Percentiles rank a stretch among this genome's conserved stretches.
phyloP scores from a whole-genome alignment of 2,888 invertebrate genomes.

The Acleris cristana region DNA sequence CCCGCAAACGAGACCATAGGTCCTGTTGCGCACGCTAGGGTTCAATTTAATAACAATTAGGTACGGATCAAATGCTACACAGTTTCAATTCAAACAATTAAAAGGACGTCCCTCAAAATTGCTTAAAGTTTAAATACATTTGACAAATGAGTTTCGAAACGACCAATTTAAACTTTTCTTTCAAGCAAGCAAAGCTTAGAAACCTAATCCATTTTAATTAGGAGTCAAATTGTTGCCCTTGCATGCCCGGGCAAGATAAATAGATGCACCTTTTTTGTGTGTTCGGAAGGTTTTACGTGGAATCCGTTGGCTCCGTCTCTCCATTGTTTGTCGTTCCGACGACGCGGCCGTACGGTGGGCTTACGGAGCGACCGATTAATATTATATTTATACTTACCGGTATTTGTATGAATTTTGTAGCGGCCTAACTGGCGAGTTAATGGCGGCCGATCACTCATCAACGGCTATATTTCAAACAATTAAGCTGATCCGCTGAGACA shows the following conservation, averaged over 20 bases:
- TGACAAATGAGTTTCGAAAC: conserved; percentile 29
- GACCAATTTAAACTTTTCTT: conserved; percentile 36
- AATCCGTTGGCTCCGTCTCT: conserved; percentile 54
- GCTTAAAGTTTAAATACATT: conserved; percentile 19
- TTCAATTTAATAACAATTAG: conserved; percentile 4
- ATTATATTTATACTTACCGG: conserved; percentile 1
- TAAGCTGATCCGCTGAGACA: not conserved
- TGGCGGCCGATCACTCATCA: not conserved
- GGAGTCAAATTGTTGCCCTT: conserved; percentile 33
- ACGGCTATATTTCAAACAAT: conserved; percentile 5
- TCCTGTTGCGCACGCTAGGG: not conserved
- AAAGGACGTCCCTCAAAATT: conserved; percentile 9
- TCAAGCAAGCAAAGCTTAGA: conserved; percentile 30
- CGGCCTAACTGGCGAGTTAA: not conserved
- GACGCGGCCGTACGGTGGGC: conserved; percentile 46
- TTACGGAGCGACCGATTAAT: conserved; percentile 27
- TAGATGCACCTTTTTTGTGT: conserved; percentile 73
- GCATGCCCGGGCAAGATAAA: conserved; percentile 57
- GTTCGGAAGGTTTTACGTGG: conserved; percentile 60
- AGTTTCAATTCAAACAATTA: not conserved
- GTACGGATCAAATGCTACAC: conserved; percentile 10
- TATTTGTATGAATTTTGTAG: conserved; percentile 8
- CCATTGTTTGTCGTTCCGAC: conserved; percentile 64
- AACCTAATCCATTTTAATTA: conserved; percentile 38
- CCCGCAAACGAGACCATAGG: conserved; percentile 5